Evolutionary conservation across 1,140 invertebrate species (phyloP).

Genomic region (Antheraea mylitta): DNA sequence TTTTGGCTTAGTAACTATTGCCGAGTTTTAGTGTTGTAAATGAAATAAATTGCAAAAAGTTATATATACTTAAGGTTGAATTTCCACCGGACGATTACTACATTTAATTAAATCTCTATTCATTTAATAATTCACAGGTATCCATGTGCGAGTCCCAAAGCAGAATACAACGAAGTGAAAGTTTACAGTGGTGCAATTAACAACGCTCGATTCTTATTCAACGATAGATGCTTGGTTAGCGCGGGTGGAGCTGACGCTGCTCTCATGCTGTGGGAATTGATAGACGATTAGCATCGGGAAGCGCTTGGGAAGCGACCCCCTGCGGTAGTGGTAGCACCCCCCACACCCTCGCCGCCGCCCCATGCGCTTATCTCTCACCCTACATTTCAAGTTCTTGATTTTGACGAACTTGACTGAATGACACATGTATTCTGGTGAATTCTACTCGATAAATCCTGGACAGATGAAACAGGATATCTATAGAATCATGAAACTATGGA

Average conservation of each 20-base stretch:
- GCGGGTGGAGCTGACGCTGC: conserved; percentile 95
- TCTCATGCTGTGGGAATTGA: conserved; percentile 95
- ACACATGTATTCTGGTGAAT: background rate
- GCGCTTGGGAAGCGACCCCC: conserved; percentile 52
- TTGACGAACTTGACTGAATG: conserved; percentile 57
- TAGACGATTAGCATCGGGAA: conserved; percentile 83
- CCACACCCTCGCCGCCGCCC: conserved; percentile 61
- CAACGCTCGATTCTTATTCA: conserved; percentile 89
- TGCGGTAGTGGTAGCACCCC: conserved; percentile 58
- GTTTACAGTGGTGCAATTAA: conserved; percentile 94
- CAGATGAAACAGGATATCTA: background rate
- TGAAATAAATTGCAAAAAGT: no score
- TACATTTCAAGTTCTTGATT: conserved; percentile 62
- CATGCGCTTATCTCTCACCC: conserved; percentile 29
- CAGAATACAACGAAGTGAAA: conserved; percentile 92
- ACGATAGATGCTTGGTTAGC: conserved; percentile 92
- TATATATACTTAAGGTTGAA: no score
- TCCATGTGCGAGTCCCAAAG: conserved; percentile 89
- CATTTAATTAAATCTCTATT: no score
- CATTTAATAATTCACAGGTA: conserved; percentile 79
- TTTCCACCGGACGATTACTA: no score
- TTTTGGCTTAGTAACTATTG: no score
- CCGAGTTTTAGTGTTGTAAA: no score
- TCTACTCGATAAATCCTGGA: background rate
- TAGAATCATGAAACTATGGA: background rate